Evolutionary conservation across 2,888 invertebrate species (phyloP).

Genomic region (Caenorhabditis doughertyi): DNA sequence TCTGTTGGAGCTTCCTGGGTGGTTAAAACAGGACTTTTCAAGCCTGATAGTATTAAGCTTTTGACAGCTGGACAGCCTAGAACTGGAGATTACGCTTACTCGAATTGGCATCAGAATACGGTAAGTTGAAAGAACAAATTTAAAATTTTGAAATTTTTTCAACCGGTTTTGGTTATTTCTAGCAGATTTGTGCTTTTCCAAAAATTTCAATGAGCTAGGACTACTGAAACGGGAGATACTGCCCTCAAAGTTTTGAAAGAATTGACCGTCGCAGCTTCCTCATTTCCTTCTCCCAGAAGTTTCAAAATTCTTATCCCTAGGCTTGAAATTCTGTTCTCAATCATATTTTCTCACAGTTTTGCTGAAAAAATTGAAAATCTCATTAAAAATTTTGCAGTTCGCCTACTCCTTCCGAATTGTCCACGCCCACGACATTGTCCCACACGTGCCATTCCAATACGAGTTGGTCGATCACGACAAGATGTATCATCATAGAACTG

Average conservation of each 20-base stretch:
- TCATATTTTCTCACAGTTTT: too few species aligned
- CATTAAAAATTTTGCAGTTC: constrained; percentile 39
- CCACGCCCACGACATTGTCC: constrained; percentile 61
- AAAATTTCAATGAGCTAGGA: too few species aligned
- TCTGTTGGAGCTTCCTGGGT: constrained; percentile 56
- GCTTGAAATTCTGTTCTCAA: too few species aligned
- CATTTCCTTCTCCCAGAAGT: too few species aligned
- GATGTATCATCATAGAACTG: constrained; percentile 64
- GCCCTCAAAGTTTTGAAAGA: too few species aligned
- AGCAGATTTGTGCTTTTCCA: too few species aligned
- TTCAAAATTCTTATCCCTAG: too few species aligned
- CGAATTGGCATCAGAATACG: constrained; percentile 61
- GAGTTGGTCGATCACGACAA: constrained; percentile 54
- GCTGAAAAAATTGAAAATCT: too few species aligned
- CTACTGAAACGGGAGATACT: too few species aligned
- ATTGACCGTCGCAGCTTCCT: too few species aligned
- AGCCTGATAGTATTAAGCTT: constrained; percentile 36
- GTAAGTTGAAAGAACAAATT: constrained; percentile 1
- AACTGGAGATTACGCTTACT: constrained; percentile 58
- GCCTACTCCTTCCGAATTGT: constrained; percentile 63
- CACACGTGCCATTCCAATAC: constrained; percentile 61
- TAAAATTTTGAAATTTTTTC: neutral
- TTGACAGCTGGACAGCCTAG: constrained; percentile 54
- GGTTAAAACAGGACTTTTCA: constrained; percentile 51
- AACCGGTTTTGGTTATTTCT: too few species aligned